Percentiles rank a stretch among this genome's conserved stretches.
Conservation (phyloP, 2,888 invertebrate genomes). For the Dorcus hopei region DNA sequence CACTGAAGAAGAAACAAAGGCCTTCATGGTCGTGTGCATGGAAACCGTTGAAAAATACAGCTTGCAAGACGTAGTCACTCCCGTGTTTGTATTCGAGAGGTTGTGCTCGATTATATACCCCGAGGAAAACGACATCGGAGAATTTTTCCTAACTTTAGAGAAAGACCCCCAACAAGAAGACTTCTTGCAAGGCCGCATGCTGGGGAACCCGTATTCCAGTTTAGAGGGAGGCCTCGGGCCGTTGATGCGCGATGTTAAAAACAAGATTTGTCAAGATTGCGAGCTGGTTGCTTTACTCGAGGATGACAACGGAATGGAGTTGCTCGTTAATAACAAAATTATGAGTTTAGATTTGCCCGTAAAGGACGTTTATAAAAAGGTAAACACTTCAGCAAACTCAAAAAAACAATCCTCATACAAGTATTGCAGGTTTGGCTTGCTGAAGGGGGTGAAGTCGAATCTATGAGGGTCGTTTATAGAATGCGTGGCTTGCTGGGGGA, state of each 20-base stretch:
- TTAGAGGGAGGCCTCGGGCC: constrained; percentile 93
- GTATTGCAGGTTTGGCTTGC: constrained; percentile 76
- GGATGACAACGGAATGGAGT: constrained; percentile 98
- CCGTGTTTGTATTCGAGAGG: constrained; percentile 96
- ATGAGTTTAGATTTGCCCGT: constrained; percentile 95
- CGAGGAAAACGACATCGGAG: constrained; percentile 94
- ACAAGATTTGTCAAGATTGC: constrained; percentile 97
- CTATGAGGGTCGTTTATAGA: constrained; percentile 96
- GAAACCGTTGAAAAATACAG: constrained; percentile 92
- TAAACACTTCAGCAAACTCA: constrained; percentile 31
- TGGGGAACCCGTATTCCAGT: constrained; percentile 96
- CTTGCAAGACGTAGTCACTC: constrained; percentile 89
- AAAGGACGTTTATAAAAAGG: constrained; percentile 81
- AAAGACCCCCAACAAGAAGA: constrained; percentile 99
- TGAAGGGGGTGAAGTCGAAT: constrained; percentile 87
- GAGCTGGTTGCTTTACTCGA: constrained; percentile 96
- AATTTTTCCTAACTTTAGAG: constrained; percentile 93
- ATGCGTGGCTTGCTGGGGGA: constrained; percentile 97
- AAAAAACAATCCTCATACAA: neutral
- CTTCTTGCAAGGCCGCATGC: constrained; percentile 94
- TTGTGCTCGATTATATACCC: constrained; percentile 96
- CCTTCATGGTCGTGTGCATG: constrained; percentile 96
- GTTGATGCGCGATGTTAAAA: constrained; percentile 97
- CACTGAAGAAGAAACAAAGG: constrained; percentile 92
- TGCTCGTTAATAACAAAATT: constrained; percentile 96